phyloP scores from a whole-genome alignment of 1,140 invertebrate genomes.

The Zophobas atratus region DNA sequence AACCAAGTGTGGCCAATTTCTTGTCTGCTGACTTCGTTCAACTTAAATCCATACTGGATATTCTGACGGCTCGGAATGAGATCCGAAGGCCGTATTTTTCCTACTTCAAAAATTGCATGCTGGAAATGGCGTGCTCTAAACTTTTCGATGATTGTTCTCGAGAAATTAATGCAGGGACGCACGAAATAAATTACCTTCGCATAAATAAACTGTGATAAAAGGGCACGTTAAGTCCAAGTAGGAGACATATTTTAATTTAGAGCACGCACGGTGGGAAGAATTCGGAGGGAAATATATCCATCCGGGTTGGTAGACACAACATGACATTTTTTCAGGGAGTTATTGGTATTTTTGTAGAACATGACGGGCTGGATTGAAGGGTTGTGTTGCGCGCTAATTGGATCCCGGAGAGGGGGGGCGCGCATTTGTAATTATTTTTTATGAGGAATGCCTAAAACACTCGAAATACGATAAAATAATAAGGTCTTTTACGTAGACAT shows the following conservation, averaged over 20 bases:
- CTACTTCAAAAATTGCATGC: background rate
- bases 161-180: background rate
- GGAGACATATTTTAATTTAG: constrained; percentile 35
- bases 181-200: constrained; percentile 1
- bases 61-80: constrained; percentile 1
- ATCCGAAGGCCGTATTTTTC: background rate
- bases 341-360: background rate
- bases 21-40: constrained; percentile 11
- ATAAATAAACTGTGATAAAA: constrained; percentile 20
- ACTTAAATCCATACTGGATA: constrained; percentile 28
- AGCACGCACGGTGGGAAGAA: constrained; percentile 24
- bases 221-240: background rate
- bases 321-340: background rate
- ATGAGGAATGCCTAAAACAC: no score
- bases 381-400: constrained; percentile 36
- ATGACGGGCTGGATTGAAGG: constrained; percentile 21
- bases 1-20: constrained; percentile 42
- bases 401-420: no score
- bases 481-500: no score
- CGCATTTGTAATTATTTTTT: no score
- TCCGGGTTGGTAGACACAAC: constrained; percentile 14
- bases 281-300: constrained; percentile 1
- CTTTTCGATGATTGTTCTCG: background rate
- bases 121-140: background rate
- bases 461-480: no score